Evolutionary conservation across 2,888 invertebrate species (phyloP).

Genomic region (Chrysolina haemoptera): DNA sequence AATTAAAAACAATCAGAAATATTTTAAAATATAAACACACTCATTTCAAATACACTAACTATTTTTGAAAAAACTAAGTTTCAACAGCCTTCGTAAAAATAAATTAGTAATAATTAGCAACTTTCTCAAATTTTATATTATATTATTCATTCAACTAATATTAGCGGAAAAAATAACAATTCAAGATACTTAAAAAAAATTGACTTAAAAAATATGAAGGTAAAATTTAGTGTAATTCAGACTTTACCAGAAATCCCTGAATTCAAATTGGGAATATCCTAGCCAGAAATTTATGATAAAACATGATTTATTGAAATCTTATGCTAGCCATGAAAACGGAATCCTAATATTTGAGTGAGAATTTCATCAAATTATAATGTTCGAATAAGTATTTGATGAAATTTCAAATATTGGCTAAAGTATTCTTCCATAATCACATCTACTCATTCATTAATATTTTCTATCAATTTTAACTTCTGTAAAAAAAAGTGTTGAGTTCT

Average conservation of each 20-base stretch:
- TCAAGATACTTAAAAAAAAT: slow-evolving; percentile 25
- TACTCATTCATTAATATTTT: too few relatives aligned
- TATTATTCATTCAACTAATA: slow-evolving; percentile 39
- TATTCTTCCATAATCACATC: too few relatives aligned
- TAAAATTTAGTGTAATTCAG: not conserved
- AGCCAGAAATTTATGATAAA: too few relatives aligned
- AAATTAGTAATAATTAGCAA: slow-evolving; percentile 44
- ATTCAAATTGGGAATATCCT: not conserved
- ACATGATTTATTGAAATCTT: too few relatives aligned
- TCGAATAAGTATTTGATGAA: too few relatives aligned
- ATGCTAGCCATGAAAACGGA: too few relatives aligned
- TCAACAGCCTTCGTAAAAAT: slow-evolving; percentile 51
- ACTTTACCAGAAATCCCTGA: not conserved
- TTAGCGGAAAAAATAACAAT: slow-evolving; percentile 47
- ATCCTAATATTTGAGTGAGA: too few relatives aligned
- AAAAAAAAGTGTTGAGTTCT: too few relatives aligned
- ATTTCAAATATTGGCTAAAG: too few relatives aligned
- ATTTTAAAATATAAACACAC: slow-evolving; percentile 44
- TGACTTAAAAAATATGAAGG: slow-evolving; percentile 12
- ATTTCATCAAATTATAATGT: too few relatives aligned
- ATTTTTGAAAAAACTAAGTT: slow-evolving; percentile 42
- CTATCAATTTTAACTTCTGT: too few relatives aligned
- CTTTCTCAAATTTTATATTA: slow-evolving; percentile 25
- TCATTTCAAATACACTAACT: slow-evolving; percentile 41
- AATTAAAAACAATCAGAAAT: slow-evolving; percentile 46